Evolutionary conservation across 35 echinoderm and acorn worm species (phyloP).

Genomic region (Holothuria glaberrima): DNA sequence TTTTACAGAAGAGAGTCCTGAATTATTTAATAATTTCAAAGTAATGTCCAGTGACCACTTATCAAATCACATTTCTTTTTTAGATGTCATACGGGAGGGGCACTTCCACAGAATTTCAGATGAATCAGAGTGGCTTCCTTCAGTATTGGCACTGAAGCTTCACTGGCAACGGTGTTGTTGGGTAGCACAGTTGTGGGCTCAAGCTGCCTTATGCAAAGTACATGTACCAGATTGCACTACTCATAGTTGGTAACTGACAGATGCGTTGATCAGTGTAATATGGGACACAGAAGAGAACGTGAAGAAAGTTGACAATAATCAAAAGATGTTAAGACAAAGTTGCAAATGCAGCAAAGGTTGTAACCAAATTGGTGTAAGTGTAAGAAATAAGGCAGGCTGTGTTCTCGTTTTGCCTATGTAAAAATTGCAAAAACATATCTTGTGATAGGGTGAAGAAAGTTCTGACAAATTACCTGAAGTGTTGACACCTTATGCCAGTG

Average conservation of each 20-base stretch:
- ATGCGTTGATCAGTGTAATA: constrained; percentile 51
- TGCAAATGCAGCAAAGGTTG: constrained; percentile 61
- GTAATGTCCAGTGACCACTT: background rate
- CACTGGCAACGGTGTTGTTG: no score
- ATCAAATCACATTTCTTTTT: constrained; percentile 37
- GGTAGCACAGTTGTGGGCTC: no score
- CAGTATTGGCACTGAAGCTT: no score
- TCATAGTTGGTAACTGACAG: constrained; percentile 32
- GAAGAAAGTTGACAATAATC: constrained; percentile 42
- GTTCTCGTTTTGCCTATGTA: constrained; percentile 39
- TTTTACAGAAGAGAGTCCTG: constrained; percentile 28
- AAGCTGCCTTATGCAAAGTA: no score
- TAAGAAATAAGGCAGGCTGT: constrained; percentile 16
- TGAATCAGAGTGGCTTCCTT: no score
- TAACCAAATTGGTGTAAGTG: constrained; percentile 52
- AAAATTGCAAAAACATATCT: constrained; percentile 33
- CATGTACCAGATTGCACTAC: no score
- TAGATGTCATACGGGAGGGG: constrained; percentile 45
- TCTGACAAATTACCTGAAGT: no score
- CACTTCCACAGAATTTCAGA: no score
- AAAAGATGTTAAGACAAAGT: constrained; percentile 23
- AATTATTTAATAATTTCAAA: constrained; percentile 25
- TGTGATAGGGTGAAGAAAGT: no score
- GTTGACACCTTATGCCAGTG: no score
- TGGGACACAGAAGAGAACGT: constrained; percentile 76